These are phyloP conservation scores for Tylochromis polylepis DNA, from an alignment of 2,113 vertebrate species.

Conservation along the genomic window DNA sequence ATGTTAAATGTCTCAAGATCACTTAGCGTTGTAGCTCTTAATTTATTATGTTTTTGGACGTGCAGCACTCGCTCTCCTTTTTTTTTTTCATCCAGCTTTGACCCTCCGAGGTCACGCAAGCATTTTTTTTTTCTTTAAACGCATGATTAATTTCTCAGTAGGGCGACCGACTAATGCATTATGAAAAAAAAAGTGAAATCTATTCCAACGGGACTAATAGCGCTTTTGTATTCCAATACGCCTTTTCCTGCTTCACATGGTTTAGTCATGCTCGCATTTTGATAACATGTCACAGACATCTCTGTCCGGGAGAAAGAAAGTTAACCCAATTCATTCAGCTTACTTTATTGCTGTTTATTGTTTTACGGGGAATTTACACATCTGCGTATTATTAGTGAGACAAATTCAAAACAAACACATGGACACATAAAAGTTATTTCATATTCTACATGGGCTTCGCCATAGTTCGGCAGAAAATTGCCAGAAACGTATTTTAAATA, in stretches of 20 bases:
- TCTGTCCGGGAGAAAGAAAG: not conserved
- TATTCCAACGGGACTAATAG: constrained; percentile 58
- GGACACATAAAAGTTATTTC: not conserved
- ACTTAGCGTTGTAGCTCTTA: constrained; percentile 72
- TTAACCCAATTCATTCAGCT: not conserved
- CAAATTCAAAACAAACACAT: not conserved
- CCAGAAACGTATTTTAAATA: not conserved
- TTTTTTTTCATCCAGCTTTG: constrained; percentile 25
- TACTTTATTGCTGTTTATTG: not conserved
- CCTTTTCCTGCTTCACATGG: constrained; percentile 12
- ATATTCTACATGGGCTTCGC: not conserved
- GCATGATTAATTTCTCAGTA: constrained; percentile 79
- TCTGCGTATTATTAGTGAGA: not conserved
- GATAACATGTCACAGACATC: constrained; percentile 25
- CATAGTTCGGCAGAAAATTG: not conserved
- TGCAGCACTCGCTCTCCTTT: not conserved
- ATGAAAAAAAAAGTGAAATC: constrained; percentile 64
- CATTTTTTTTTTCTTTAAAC: constrained; percentile 67
- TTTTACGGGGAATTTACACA: not conserved
- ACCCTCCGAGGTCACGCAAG: constrained; percentile 70
- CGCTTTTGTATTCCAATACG: constrained; percentile 54
- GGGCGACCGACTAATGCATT: constrained; percentile 60
- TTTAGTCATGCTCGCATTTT: constrained; percentile 31
- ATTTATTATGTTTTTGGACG: constrained; percentile 56
- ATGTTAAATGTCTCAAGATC: constrained; percentile 71